Conservation (phyloP, 1,140 invertebrate species). For the Leptinotarsa defecta region DNA sequence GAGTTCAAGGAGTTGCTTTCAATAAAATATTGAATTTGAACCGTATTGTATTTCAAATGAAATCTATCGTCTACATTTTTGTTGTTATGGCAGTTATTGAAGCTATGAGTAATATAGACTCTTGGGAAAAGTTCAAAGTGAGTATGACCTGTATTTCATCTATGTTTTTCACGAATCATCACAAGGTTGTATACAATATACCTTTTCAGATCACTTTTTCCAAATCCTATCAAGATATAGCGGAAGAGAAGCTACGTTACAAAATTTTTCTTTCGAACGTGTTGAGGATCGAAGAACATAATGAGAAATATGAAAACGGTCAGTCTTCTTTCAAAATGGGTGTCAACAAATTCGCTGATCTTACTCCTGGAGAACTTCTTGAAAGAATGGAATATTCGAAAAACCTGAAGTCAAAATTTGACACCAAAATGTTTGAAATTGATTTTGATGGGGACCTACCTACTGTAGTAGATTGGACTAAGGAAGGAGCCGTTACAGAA, state of each 20-base stretch:
- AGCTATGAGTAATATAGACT: background rate
- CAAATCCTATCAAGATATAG: background rate
- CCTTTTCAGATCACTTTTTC: conserved; percentile 58
- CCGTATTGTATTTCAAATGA: background rate
- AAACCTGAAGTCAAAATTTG: background rate
- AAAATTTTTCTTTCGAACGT: conserved; percentile 86
- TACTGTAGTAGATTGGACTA: conserved; percentile 81
- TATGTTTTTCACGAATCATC: too few species aligned
- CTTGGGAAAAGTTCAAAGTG: background rate
- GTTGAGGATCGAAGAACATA: conserved; percentile 81
- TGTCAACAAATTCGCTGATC: conserved; percentile 81
- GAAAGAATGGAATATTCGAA: background rate
- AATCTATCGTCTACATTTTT: background rate
- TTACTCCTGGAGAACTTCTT: conserved; percentile 77
- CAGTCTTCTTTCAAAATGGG: conserved; percentile 66
- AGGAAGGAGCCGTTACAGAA: conserved; percentile 81
- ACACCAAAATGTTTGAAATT: background rate
- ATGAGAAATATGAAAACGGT: conserved; percentile 68
- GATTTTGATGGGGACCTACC: conserved; percentile 61
- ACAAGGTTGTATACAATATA: too few species aligned
- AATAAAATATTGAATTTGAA: too few species aligned
- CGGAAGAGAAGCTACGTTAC: conserved; percentile 78
- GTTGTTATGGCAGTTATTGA: background rate
- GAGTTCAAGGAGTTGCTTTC: too few species aligned
- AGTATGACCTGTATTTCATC: background rate